phyloP scores from a whole-genome alignment of 2,888 invertebrate species.

The Mythimna lalbum region DNA sequence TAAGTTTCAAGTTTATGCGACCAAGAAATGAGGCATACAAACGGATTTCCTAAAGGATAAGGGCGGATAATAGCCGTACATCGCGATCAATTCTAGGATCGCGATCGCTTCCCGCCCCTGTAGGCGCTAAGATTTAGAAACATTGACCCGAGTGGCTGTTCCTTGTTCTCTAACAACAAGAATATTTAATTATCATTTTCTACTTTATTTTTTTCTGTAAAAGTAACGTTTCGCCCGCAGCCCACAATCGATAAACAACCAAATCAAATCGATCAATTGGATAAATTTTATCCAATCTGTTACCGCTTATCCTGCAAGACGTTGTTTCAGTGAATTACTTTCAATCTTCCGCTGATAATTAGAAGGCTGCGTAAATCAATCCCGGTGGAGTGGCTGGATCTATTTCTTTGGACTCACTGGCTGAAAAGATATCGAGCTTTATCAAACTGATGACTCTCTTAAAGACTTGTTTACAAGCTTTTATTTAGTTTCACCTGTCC shows the following conservation, averaged over 20 bases:
- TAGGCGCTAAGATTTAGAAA: too few relatives aligned
- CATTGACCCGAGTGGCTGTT: too few relatives aligned
- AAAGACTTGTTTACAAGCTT: too few relatives aligned
- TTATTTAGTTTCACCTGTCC: too few relatives aligned
- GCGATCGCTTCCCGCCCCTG: too few relatives aligned
- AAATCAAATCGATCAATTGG: slow-evolving; percentile 42
- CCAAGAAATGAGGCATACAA: too few relatives aligned
- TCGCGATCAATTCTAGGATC: too few relatives aligned
- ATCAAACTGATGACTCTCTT: background rate
- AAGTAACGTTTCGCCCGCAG: background rate
- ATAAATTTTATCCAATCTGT: slow-evolving; percentile 64
- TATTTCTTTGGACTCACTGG: slow-evolving; percentile 68
- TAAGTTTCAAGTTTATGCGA: too few relatives aligned
- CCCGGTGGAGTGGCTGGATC: slow-evolving; percentile 75
- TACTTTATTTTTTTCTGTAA: background rate
- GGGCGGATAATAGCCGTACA: too few relatives aligned
- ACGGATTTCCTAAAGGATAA: too few relatives aligned
- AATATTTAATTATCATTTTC: too few relatives aligned
- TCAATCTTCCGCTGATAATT: slow-evolving; percentile 81
- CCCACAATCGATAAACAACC: slow-evolving; percentile 48
- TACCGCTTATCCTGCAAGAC: slow-evolving; percentile 58
- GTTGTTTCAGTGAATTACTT: slow-evolving; percentile 75
- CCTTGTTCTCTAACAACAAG: too few relatives aligned
- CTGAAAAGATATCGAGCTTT: background rate
- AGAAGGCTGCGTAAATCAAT: slow-evolving; percentile 85